phyloP scores from a whole-genome alignment of 1,140 invertebrate species.

The Drosophila aff. region DNA sequence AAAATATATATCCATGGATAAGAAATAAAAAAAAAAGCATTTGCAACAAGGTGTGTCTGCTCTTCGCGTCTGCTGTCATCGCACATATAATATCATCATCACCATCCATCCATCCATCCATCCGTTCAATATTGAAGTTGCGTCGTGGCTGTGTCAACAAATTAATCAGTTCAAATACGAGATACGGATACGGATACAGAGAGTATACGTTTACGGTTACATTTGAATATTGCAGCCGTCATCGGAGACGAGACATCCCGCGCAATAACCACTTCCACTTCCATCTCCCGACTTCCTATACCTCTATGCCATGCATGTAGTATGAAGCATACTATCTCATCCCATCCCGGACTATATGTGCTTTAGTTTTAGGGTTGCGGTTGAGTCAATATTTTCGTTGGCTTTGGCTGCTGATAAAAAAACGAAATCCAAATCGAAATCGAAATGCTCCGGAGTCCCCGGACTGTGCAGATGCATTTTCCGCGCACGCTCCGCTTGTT shows the following conservation, averaged over 20 bases:
- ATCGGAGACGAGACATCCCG: slow-evolving; percentile 16
- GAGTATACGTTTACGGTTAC: slow-evolving; percentile 48
- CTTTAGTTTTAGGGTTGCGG: slow-evolving; percentile 48
- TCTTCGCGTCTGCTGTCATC: slow-evolving; percentile 41
- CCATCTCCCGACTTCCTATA: slow-evolving; percentile 34
- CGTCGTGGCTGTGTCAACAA: slow-evolving; percentile 67
- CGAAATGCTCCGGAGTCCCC: slow-evolving; percentile 56
- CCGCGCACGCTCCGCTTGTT: slow-evolving; percentile 51
- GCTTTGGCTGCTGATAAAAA: slow-evolving; percentile 66
- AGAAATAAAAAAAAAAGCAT: slow-evolving; percentile 32
- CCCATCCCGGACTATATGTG: slow-evolving; percentile 1
- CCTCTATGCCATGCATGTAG: background rate
- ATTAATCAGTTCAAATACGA: slow-evolving; percentile 80
- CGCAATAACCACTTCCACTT: slow-evolving; percentile 30
- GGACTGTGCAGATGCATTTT: slow-evolving; percentile 77
- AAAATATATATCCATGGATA: background rate
- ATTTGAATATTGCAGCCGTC: slow-evolving; percentile 67
- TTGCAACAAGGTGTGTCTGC: slow-evolving; percentile 64
- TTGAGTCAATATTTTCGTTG: slow-evolving; percentile 74
- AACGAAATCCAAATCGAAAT: slow-evolving; percentile 62
- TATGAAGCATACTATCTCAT: slow-evolving; percentile 11
- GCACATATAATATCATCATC: slow-evolving; percentile 29
- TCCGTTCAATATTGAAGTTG: slow-evolving; percentile 28
- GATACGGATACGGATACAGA: slow-evolving; percentile 60
- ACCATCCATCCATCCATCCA: slow-evolving; percentile 19